Evolutionary conservation across 2,888 invertebrate species (phyloP).

Genomic region (Drosophila lutescens): DNA sequence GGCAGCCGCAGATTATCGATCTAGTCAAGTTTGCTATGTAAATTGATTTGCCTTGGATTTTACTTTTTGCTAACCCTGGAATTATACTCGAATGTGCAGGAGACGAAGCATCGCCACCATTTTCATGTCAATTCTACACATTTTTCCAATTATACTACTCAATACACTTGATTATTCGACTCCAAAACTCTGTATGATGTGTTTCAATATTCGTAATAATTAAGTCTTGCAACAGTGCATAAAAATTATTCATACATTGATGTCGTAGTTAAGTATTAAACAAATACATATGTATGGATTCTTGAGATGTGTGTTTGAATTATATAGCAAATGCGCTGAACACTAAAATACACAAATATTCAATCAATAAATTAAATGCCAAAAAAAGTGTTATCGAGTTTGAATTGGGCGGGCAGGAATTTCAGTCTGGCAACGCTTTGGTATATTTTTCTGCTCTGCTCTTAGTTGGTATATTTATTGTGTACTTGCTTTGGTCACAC

Average conservation of each 20-base stretch:
- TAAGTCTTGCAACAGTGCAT: conserved; percentile 60
- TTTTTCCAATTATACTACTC: conserved; percentile 20
- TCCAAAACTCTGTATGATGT: conserved; percentile 67
- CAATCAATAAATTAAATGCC: conserved; percentile 79
- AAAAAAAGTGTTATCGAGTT: conserved; percentile 41
- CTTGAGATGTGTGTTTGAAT: conserved; percentile 66
- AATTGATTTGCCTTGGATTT: conserved; percentile 38
- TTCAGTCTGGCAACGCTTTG: not conserved
- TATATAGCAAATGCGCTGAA: conserved; percentile 64
- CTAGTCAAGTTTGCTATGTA: conserved; percentile 42
- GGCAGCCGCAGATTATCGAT: conserved; percentile 33
- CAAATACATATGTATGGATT: conserved; percentile 68
- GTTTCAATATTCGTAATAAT: conserved; percentile 67
- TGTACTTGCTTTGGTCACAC: too few relatives aligned
- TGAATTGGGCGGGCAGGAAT: not conserved
- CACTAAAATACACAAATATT: conserved; percentile 76
- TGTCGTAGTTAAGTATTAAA: conserved; percentile 75
- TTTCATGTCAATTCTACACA: conserved; percentile 38
- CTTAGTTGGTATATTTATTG: not conserved
- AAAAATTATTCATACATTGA: conserved; percentile 70
- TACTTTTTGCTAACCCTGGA: conserved; percentile 26
- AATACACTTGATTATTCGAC: conserved; percentile 57
- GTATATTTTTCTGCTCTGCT: not conserved
- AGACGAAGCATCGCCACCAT: conserved; percentile 24
- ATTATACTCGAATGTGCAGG: conserved; percentile 36